Evolutionary conservation across 2,888 invertebrate species (phyloP).

Genomic region (Standfussiana lucernea): DNA sequence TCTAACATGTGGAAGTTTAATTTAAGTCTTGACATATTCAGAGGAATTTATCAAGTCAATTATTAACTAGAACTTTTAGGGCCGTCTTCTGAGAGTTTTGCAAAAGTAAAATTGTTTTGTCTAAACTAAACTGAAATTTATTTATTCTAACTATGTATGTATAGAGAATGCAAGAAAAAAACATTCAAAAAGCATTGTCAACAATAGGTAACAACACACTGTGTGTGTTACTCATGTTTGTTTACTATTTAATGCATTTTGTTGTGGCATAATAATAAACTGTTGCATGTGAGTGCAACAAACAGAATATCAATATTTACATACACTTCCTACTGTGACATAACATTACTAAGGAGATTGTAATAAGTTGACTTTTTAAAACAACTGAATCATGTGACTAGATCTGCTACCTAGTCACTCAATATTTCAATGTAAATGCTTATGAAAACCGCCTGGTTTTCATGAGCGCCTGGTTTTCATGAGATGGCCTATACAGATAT

Average conservation of each 20-base stretch:
- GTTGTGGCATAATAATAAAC: slow-evolving; percentile 84
- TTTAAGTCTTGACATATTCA: background rate
- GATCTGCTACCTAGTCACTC: slow-evolving; percentile 31
- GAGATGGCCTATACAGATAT: background rate
- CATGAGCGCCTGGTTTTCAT: background rate
- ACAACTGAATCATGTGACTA: slow-evolving; percentile 65
- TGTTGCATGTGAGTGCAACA: slow-evolving; percentile 76
- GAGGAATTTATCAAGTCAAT: background rate
- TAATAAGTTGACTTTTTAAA: slow-evolving; percentile 61
- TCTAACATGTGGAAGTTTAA: background rate
- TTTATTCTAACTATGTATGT: slow-evolving; percentile 8
- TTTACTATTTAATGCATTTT: slow-evolving; percentile 86
- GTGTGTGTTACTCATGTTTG: slow-evolving; percentile 82
- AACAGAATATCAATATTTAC: slow-evolving; percentile 81
- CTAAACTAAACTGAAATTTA: slow-evolving; percentile 4
- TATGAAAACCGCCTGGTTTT: slow-evolving; percentile 19
- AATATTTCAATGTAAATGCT: slow-evolving; percentile 19
- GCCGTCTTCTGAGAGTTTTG: background rate
- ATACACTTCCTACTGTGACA: slow-evolving; percentile 75
- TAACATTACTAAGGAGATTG: slow-evolving; percentile 69
- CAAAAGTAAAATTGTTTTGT: background rate
- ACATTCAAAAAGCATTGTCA: slow-evolving; percentile 68
- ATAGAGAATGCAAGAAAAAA: slow-evolving; percentile 48
- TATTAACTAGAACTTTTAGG: background rate
- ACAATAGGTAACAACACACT: slow-evolving; percentile 64